Conservation (phyloP, 2,113 vertebrate genomes). For the Actenoides lindsayi region DNA sequence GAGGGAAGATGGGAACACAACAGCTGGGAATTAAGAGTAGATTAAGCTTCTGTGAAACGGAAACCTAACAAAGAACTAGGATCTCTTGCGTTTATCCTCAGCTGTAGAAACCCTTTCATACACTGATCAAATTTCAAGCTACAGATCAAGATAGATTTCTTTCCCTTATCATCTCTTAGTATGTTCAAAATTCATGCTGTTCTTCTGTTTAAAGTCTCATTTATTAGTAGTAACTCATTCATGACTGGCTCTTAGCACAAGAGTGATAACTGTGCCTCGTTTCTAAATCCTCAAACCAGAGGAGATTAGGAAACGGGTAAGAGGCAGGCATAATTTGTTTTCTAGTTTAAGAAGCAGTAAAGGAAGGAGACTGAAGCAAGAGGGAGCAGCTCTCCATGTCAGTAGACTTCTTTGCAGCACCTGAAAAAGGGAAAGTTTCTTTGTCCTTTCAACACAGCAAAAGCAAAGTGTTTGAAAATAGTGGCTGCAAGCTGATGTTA, state of each 20-base stretch:
- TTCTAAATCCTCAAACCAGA: neutral
- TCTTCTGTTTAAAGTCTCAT: neutral
- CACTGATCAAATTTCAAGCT: neutral
- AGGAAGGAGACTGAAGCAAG: neutral
- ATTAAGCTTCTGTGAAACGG: neutral
- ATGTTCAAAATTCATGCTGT: neutral
- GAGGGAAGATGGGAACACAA: neutral
- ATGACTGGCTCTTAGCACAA: neutral
- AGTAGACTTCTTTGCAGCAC: neutral
- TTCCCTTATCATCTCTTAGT: neutral
- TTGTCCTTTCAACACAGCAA: neutral
- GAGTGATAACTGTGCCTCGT: neutral
- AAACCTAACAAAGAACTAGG: neutral
- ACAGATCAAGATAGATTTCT: neutral
- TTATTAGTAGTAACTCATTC: neutral
- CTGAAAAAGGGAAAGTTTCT: neutral
- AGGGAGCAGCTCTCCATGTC: neutral
- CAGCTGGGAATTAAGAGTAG: conserved; percentile 17
- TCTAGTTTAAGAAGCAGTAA: neutral
- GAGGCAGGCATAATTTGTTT: neutral
- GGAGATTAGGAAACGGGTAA: neutral
- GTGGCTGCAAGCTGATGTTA: neutral
- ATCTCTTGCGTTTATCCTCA: neutral
- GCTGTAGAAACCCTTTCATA: neutral
- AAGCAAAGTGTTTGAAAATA: neutral